Evolutionary conservation across 2,888 invertebrate species (phyloP).

Genomic region (Tenthredo livida): DNA sequence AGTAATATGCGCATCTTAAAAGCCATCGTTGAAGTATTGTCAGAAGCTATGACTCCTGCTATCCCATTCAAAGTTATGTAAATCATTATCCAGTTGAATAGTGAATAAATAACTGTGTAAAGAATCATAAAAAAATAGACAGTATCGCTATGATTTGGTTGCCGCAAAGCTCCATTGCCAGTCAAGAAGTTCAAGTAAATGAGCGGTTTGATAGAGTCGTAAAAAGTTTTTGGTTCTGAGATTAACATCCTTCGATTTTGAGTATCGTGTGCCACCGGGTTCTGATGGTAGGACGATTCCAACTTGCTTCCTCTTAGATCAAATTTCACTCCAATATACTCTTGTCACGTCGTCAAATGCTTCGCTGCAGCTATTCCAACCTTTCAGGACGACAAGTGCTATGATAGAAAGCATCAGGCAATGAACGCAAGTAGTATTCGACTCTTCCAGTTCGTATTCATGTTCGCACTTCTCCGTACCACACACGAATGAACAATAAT

Average conservation of each 20-base stretch:
- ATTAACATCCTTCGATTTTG: neutral
- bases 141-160: neutral
- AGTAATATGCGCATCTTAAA: neutral
- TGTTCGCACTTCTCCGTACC: neutral
- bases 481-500: neutral
- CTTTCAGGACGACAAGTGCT: neutral
- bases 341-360: neutral
- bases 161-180: neutral
- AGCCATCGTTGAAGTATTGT: neutral
- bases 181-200: neutral
- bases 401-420: neutral
- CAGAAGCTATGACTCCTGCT: neutral
- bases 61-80: neutral
- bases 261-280: neutral
- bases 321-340: neutral
- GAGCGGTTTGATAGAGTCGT: neutral
- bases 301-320: neutral
- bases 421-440: neutral
- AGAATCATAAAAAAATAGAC: neutral
- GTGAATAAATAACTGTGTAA: neutral
- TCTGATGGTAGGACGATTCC: neutral
- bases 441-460: neutral
- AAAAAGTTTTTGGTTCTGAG: neutral
- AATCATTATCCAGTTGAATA: neutral
- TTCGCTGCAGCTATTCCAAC: neutral